Percentiles rank a stretch among this genome's conserved stretches.
These are phyloP conservation scores for Drosophila gaucha DNA, from an alignment of 2,888 invertebrate genomes.

Conservation along the genomic window DNA sequence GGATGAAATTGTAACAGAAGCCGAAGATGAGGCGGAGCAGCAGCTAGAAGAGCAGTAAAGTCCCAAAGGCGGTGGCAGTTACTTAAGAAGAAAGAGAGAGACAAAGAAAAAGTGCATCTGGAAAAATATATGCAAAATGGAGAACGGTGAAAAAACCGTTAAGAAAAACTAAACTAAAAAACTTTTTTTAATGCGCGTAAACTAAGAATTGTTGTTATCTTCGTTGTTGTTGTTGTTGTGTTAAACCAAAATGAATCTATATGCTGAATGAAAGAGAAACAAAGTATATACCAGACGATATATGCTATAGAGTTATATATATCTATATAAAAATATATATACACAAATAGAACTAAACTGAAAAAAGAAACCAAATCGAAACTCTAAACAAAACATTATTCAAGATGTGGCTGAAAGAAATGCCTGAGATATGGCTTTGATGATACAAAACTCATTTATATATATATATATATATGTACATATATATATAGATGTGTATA, in stretches of 20 bases:
- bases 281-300: slow-evolving; percentile 19
- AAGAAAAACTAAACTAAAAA: neutral
- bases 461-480: neutral
- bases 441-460: neutral
- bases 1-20: neutral
- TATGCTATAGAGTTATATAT: slow-evolving; percentile 5
- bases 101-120: neutral
- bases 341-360: neutral
- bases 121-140: neutral
- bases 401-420: slow-evolving; percentile 11
- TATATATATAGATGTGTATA: neutral
- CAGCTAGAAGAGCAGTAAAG: neutral
- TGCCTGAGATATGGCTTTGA: slow-evolving; percentile 1
- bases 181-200: neutral
- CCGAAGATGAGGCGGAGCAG: no score
- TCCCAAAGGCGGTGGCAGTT: neutral
- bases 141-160: neutral
- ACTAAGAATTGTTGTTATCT: slow-evolving; percentile 14
- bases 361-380: neutral
- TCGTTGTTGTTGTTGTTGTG: slow-evolving; percentile 38
- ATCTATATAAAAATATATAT: slow-evolving; percentile 1
- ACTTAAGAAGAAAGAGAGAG: no score
- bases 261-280: slow-evolving; percentile 41
- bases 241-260: slow-evolving; percentile 31
- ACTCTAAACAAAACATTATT: slow-evolving; percentile 1